Evolutionary conservation across 2,113 vertebrate genomes (phyloP), one percentile per base, ranked within the genome.

Genomic region (Passer montanus): DNA sequence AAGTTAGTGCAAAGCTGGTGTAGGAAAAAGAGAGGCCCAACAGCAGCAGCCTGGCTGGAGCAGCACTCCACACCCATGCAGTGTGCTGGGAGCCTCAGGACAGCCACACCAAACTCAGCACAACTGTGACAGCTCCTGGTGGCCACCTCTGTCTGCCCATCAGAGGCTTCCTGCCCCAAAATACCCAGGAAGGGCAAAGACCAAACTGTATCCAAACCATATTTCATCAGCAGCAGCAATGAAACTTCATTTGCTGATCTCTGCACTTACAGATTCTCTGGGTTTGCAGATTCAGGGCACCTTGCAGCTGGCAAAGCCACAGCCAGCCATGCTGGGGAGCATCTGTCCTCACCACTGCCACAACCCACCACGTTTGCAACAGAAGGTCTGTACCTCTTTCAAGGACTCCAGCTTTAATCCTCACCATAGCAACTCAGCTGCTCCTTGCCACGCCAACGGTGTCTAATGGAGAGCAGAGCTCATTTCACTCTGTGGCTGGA

Each of bases 381-480:
- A 70, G 44, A 74, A 84, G 52, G 46, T 73, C 7, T 66, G 58
- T 10, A 47, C 39, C 50, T 75, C 44, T 88, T 80, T 69, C 52
- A 88, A 80, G 87, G 78, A 58, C 72, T 86, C 52, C 68, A 81
- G 73, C 31, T 85, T 78, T 82, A 84, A 72, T 76, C 62, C 87
- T 94, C 88, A 85, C 70, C 82, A 83, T 56, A 91, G 82, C 88
- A 92, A 85, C 88, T 83, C 30, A 5, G 68, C 81, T 67, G 14
- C 28, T 79, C 74, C 87, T 64, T 31, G 18, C 30, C 74, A 52
- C 0, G 0, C 47, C 15, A 95, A 84, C 0, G 0, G 33, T 22
- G 74, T 30, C 58, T 62, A 60, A 79, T 0, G 64, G 33, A 37
- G 58, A 88, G 27, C 13, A 80, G 49, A 86, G 50, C 44, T 86